These are phyloP conservation scores for Onychostruthus taczanowskii DNA, from an alignment of 2,113 vertebrate genomes.

Conservation along the genomic window DNA sequence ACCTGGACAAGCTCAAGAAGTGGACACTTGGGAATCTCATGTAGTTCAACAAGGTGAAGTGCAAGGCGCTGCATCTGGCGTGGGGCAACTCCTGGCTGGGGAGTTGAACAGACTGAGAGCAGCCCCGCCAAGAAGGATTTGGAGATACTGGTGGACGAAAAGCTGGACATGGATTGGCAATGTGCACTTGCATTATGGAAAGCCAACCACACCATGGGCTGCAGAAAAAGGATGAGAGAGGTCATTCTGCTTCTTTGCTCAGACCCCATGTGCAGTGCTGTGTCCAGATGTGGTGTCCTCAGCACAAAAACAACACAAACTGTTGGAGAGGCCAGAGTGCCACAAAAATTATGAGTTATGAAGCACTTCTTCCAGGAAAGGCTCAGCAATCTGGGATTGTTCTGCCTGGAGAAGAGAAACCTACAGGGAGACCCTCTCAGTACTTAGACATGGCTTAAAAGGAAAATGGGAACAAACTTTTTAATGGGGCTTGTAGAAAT, in stretches of 20 bases:
- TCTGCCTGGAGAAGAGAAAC: not conserved
- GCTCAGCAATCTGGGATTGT: not conserved
- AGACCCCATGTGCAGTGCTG: not conserved
- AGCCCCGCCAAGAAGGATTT: not conserved
- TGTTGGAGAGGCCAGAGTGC: not conserved
- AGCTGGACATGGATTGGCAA: not conserved
- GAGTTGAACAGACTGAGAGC: not conserved
- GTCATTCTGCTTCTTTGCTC: not conserved
- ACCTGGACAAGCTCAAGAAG: not conserved
- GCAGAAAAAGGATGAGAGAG: not conserved
- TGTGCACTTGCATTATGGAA: not conserved
- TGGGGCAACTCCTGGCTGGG: not conserved
- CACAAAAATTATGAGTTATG: not conserved
- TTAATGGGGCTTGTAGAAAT: not conserved
- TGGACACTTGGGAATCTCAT: not conserved
- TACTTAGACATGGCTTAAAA: not conserved
- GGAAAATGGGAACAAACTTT: not conserved
- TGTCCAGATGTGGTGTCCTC: not conserved
- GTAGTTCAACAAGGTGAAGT: not conserved
- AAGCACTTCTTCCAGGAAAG: not conserved
- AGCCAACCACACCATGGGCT: not conserved
- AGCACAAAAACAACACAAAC: not conserved
- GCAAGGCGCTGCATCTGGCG: not conserved
- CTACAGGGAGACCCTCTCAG: fast-evolving
- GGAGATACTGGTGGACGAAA: not conserved